Conservation (phyloP, 1,140 invertebrate species). For the Adoxophyes honmai region DNA sequence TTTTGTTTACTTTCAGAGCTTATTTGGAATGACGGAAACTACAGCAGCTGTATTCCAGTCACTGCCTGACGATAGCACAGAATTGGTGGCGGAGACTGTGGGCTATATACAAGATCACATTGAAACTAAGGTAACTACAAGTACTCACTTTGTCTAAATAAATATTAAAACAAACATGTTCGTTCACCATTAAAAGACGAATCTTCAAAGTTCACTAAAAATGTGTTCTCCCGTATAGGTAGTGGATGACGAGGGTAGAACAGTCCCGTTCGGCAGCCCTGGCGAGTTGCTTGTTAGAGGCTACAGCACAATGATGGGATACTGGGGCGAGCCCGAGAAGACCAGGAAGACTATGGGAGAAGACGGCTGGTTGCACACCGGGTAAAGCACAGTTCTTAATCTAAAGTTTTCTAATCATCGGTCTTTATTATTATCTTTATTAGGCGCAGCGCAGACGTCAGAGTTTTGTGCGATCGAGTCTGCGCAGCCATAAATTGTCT, state of each 20-base stretch:
- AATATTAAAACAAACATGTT: too few relatives aligned
- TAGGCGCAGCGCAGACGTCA: too few relatives aligned
- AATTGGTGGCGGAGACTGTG: constrained; percentile 86
- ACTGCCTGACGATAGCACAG: constrained; percentile 80
- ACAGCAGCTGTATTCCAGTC: constrained; percentile 87
- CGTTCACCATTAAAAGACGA: too few relatives aligned
- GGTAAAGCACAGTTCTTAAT: constrained; percentile 77
- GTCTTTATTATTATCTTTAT: too few relatives aligned
- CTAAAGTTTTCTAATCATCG: too few relatives aligned
- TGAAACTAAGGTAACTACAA: constrained; percentile 85
- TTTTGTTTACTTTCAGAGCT: constrained; percentile 80
- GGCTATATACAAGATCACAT: constrained; percentile 87
- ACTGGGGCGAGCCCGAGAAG: constrained; percentile 90
- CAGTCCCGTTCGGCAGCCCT: constrained; percentile 85
- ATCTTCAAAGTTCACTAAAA: too few relatives aligned
- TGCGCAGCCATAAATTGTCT: too few relatives aligned
- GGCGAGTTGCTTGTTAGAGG: constrained; percentile 93
- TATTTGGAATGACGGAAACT: constrained; percentile 94
- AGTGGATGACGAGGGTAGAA: constrained; percentile 83
- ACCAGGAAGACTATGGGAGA: constrained; percentile 84
- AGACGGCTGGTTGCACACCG: constrained; percentile 93
- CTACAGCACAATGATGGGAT: constrained; percentile 89
- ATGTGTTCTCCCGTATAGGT: too few relatives aligned
- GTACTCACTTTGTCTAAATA: background rate
- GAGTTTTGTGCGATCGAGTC: too few relatives aligned